These are phyloP conservation scores for Masnerella sp. DNA, from an alignment of 2,888 invertebrate genomes.

Conservation along the genomic window DNA sequence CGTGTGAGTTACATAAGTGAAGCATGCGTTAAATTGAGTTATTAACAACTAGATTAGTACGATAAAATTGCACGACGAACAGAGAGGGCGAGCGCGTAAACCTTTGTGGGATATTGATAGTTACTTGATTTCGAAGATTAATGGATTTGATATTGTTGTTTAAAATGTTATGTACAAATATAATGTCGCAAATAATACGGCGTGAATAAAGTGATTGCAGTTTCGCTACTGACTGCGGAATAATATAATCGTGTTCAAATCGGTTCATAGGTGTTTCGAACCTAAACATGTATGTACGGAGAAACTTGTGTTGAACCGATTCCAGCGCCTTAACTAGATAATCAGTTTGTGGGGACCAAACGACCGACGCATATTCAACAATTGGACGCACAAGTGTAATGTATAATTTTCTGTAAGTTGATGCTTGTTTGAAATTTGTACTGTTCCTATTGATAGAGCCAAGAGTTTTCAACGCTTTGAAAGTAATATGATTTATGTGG, in stretches of 20 bases:
- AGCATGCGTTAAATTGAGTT: not conserved
- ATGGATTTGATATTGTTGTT: not conserved
- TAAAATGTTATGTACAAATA: not conserved
- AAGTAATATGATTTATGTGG: not conserved
- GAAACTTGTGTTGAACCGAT: not conserved
- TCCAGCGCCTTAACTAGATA: not conserved
- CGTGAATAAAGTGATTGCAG: not conserved
- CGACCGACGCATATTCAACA: not conserved
- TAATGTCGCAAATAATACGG: not conserved
- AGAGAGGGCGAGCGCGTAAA: not conserved
- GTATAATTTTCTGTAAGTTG: not conserved
- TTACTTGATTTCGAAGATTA: not conserved
- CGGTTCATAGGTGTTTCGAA: not conserved
- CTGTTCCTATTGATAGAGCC: conserved; percentile 1
- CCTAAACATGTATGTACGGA: not conserved
- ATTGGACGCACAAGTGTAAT: not conserved
- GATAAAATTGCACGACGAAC: not conserved
- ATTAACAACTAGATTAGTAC: not conserved
- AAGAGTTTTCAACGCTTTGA: not conserved
- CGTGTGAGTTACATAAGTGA: not conserved
- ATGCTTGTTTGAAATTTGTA: not conserved
- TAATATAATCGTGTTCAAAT: not conserved
- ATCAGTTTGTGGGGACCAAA: not conserved
- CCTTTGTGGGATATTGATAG: not conserved
- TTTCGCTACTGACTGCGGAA: not conserved